A percentile compares a stretch with the other conserved stretches of the same genome.
These are phyloP conservation scores for Oreochromis niloticus DNA, from an alignment of 2,113 vertebrate species.

Conservation along the genomic window DNA sequence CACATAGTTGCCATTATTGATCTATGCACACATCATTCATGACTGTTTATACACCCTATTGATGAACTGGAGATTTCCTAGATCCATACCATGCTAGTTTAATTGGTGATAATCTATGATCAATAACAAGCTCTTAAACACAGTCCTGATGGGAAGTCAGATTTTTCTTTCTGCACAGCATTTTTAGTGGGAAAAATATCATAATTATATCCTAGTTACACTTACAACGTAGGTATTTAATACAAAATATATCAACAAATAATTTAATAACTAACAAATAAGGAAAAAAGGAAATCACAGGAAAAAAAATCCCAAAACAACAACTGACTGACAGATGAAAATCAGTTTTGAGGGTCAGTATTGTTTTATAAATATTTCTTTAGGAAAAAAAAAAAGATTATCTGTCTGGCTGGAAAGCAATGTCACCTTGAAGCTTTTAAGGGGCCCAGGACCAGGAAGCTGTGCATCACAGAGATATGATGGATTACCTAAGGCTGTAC, in stretches of 20 bases:
- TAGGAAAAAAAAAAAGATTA: background rate
- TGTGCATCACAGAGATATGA: slow-evolving; percentile 17
- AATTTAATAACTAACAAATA: background rate
- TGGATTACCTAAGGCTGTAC: slow-evolving; percentile 24
- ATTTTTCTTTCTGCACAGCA: accelerated
- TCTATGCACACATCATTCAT: background rate
- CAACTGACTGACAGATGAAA: background rate
- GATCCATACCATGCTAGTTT: background rate
- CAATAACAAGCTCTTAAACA: background rate
- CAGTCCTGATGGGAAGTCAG: background rate
- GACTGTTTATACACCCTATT: background rate
- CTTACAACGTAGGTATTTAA: background rate
- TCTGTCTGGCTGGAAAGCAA: background rate
- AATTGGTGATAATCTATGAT: background rate
- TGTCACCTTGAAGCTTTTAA: background rate
- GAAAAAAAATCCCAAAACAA: background rate
- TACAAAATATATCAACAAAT: background rate
- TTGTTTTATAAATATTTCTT: background rate
- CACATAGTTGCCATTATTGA: background rate
- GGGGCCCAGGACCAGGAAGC: background rate
- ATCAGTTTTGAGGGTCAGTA: background rate
- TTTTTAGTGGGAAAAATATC: background rate
- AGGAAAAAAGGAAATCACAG: background rate
- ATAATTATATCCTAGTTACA: background rate
- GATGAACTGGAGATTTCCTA: accelerated